Percentiles rank a stretch among this genome's conserved stretches.
Evolutionary conservation across 2,113 vertebrate genomes (phyloP).

Genomic region (Hymenochirus boettgeri): DNA sequence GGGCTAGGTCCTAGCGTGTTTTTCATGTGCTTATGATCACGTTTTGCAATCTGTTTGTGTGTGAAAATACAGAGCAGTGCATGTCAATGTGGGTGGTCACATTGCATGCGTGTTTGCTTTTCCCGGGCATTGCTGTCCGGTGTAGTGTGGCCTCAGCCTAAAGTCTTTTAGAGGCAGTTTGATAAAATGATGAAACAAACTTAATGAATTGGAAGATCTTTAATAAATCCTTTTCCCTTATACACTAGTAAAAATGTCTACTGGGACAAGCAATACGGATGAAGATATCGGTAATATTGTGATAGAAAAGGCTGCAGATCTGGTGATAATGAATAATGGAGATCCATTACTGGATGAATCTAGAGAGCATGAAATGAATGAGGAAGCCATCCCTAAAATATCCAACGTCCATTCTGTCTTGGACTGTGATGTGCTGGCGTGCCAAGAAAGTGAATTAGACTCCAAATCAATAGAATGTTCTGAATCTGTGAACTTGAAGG

Average conservation of each 20-base stretch:
- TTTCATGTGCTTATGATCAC: too few relatives aligned
- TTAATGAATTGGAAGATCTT: background rate
- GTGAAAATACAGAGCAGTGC: too few relatives aligned
- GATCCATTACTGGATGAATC: slow-evolving; percentile 29
- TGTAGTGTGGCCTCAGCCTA: too few relatives aligned
- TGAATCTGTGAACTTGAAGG: slow-evolving; percentile 64
- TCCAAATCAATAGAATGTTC: slow-evolving; percentile 47
- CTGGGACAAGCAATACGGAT: slow-evolving; percentile 10
- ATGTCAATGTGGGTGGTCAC: too few relatives aligned
- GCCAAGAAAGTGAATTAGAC: background rate
- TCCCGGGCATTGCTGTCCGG: too few relatives aligned
- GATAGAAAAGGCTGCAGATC: slow-evolving; percentile 46
- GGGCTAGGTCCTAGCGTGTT: too few relatives aligned
- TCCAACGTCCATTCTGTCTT: background rate
- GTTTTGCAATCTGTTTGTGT: too few relatives aligned
- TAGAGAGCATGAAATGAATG: background rate
- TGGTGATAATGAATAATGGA: slow-evolving; percentile 14
- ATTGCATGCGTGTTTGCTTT: too few relatives aligned
- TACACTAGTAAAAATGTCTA: slow-evolving; percentile 15
- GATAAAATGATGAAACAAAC: background rate
- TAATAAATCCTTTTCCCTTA: background rate
- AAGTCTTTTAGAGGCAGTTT: too few relatives aligned
- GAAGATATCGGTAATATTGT: background rate
- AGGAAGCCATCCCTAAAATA: slow-evolving; percentile 20
- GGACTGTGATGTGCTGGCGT: slow-evolving; percentile 30